Conservation (phyloP, 2,113 vertebrate species). For the Pedetes capensis region DNA sequence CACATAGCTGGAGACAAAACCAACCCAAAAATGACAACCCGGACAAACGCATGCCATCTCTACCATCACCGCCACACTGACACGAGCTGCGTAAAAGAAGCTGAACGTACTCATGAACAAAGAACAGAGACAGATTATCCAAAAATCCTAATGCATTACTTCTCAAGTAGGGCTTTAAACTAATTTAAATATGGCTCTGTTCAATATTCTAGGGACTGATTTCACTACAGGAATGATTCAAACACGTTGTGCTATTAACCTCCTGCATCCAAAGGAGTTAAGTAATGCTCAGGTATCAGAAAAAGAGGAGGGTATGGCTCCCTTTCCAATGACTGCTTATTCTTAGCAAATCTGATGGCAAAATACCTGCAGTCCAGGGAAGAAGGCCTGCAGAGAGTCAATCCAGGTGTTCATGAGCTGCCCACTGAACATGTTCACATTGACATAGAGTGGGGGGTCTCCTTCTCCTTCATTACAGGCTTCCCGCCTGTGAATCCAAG, state of each 20-base stretch:
- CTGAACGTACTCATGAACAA: not conserved
- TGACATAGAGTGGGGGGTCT: conserved; percentile 96
- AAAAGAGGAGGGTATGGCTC: fast-evolving
- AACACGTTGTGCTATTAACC: not conserved
- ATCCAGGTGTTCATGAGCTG: conserved; percentile 99
- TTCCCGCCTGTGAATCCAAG: conserved; percentile 86
- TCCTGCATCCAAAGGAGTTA: not conserved
- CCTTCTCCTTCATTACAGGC: conserved; percentile 98
- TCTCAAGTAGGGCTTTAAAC: not conserved
- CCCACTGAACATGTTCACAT: conserved; percentile 98
- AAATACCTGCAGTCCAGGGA: conserved; percentile 95
- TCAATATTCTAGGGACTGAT: not conserved
- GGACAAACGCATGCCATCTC: not conserved
- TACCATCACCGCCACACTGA: not conserved
- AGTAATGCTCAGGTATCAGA: not conserved
- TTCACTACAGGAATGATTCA: not conserved
- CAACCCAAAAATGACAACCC: not conserved
- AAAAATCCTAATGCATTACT: not conserved
- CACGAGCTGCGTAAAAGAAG: not conserved
- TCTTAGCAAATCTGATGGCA: not conserved
- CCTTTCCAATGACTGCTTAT: not conserved
- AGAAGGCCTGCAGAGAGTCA: conserved; percentile 99
- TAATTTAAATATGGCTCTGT: not conserved
- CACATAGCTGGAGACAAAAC: not conserved
- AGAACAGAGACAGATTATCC: not conserved